phyloP scores from a whole-genome alignment of 2,113 vertebrate species.

The Tauraco erythrolophus region DNA sequence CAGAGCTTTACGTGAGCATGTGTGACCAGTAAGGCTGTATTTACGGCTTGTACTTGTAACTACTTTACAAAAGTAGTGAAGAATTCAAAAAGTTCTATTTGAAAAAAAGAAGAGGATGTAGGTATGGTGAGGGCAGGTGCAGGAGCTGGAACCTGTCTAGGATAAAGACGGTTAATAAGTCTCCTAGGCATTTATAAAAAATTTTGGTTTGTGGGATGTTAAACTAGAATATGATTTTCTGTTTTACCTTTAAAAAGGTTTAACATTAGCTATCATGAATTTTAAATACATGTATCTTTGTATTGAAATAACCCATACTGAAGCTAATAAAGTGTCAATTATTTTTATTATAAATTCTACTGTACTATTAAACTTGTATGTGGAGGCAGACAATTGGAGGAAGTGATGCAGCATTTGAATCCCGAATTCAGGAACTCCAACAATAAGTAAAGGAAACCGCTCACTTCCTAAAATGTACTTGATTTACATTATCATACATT shows the following conservation, averaged over 20 bases:
- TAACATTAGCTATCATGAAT: neutral
- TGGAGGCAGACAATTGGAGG: neutral
- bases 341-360: neutral
- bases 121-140: neutral
- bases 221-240: neutral
- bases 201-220: accelerated
- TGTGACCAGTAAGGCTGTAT: neutral
- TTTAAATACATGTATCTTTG: neutral
- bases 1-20: accelerated
- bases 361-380: neutral
- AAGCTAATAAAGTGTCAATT: neutral
- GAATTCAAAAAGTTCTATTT: neutral
- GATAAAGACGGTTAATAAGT: neutral
- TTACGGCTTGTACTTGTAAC: neutral
- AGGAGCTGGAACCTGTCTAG: neutral
- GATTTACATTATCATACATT: neutral
- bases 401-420: neutral
- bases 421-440: neutral
- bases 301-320: neutral
- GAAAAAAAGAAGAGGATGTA: neutral
- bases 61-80: neutral
- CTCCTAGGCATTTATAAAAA: neutral
- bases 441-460: neutral
- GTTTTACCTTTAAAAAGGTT: neutral
- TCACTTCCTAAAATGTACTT: neutral